A percentile compares a stretch with the other conserved stretches of the same genome.
Conservation (phyloP, 2,113 vertebrate species). For the Ptyas mucosa region DNA sequence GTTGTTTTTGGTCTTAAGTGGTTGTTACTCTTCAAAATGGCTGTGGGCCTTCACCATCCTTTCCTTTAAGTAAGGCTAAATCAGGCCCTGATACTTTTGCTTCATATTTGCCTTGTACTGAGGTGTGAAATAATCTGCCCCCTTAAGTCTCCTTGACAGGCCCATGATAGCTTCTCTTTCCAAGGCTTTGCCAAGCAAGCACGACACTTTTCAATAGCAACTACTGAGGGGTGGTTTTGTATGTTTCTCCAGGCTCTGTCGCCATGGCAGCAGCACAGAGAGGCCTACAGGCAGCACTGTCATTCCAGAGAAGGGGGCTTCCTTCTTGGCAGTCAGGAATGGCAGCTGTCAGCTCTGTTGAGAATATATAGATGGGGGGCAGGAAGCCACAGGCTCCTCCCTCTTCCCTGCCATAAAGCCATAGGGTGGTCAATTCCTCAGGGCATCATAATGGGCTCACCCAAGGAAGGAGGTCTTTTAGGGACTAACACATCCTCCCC, state of each 20-base stretch:
- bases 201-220: conserved; percentile 63
- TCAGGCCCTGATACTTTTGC: background rate
- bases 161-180: conserved; percentile 38
- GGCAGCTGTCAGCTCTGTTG: conserved; percentile 47
- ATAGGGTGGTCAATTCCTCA: background rate
- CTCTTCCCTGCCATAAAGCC: background rate
- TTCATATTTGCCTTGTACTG: background rate
- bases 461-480: background rate
- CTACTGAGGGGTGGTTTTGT: conserved; percentile 57
- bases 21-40: background rate
- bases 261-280: conserved; percentile 59
- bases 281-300: conserved; percentile 56
- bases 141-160: background rate
- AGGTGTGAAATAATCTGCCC: background rate
- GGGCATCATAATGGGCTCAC: background rate
- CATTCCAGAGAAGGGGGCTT: conserved; percentile 11
- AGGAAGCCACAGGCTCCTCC: background rate
- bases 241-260: conserved; percentile 54
- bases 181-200: conserved; percentile 48
- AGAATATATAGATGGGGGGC: conserved; percentile 46
- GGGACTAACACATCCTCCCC: background rate
- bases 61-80: background rate
- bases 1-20: background rate
- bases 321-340: conserved; percentile 34
- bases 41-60: background rate